phyloP scores from a whole-genome alignment of 2,888 invertebrate genomes.

The Agonopterix heracliana region DNA sequence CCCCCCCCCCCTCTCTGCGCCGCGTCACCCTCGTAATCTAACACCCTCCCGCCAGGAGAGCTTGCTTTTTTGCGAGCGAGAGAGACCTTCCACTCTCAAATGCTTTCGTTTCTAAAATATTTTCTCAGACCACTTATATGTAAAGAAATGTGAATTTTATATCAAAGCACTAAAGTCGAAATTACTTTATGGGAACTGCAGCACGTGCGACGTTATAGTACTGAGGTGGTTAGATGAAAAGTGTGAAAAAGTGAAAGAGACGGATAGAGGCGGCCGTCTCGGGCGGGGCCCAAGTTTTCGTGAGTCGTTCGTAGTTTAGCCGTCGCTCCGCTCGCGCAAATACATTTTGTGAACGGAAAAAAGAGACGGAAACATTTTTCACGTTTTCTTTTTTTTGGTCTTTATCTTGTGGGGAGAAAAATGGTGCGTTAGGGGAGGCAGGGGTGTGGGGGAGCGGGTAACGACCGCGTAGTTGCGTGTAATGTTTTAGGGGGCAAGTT shows the following conservation, averaged over 20 bases:
- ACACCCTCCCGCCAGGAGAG: constrained; percentile 40
- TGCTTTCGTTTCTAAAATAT: constrained; percentile 72
- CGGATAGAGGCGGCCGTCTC: constrained; percentile 72
- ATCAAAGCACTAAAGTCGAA: background rate
- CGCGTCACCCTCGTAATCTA: constrained; percentile 40
- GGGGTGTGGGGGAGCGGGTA: constrained; percentile 32
- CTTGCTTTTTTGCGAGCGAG: constrained; percentile 74
- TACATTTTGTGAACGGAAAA: constrained; percentile 29
- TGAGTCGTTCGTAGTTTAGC: constrained; percentile 73
- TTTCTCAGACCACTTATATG: constrained; percentile 40
- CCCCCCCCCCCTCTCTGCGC: constrained; percentile 25
- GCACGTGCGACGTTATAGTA: constrained; percentile 24
- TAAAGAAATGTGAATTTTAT: constrained; percentile 22
- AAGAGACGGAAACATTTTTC: constrained; percentile 65
- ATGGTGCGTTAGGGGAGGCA: constrained; percentile 57
- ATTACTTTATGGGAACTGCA: constrained; percentile 10
- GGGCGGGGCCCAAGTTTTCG: constrained; percentile 75
- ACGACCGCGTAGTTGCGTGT: constrained; percentile 61
- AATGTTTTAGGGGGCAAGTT: constrained; percentile 61
- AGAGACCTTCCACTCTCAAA: constrained; percentile 68
- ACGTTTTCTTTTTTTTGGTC: constrained; percentile 75
- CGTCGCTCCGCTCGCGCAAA: constrained; percentile 55
- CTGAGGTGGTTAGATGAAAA: constrained; percentile 52
- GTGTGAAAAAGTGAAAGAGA: constrained; percentile 76
- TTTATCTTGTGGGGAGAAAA: constrained; percentile 73